Conservation (phyloP, 2,113 vertebrate genomes). For the Urocolius indicus region DNA sequence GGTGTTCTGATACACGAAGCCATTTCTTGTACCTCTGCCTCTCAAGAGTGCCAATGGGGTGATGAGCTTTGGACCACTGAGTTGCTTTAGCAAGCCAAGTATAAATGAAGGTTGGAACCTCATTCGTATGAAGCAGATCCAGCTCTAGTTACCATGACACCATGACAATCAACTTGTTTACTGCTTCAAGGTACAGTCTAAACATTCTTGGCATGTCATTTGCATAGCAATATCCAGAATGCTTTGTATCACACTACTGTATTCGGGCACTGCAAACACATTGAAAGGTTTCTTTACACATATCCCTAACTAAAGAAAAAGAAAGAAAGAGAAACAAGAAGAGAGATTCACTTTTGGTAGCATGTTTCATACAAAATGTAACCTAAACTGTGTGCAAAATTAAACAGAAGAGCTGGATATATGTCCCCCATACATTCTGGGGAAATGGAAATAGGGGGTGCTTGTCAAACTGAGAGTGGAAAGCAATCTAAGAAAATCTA, state of each 20-base stretch:
- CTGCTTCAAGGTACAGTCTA: conserved; percentile 74
- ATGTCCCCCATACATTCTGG: not conserved
- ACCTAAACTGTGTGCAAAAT: conserved; percentile 42
- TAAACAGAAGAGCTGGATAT: conserved; percentile 11
- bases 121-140: conserved; percentile 48
- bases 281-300: conserved; percentile 72
- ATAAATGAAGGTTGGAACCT: conserved; percentile 72
- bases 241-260: conserved; percentile 71
- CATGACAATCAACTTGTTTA: conserved; percentile 81
- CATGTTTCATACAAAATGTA: conserved; percentile 47
- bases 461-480: not conserved
- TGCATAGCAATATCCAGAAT: conserved; percentile 82
- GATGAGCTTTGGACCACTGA: conserved; percentile 52
- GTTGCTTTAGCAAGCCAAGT: conserved; percentile 60
- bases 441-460: fast-evolving
- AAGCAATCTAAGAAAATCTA: not conserved
- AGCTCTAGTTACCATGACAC: conserved; percentile 78
- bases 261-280: conserved; percentile 25
- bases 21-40: conserved; percentile 1
- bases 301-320: conserved; percentile 42
- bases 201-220: conserved; percentile 77
- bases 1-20: not conserved
- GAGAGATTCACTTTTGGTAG: conserved; percentile 62
- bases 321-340: conserved; percentile 41
- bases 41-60: not conserved